A percentile compares a stretch with the other conserved stretches of the same genome.
These are phyloP conservation scores for Agonopterix arenella DNA, from an alignment of 2,888 invertebrate species.

Conservation along the genomic window DNA sequence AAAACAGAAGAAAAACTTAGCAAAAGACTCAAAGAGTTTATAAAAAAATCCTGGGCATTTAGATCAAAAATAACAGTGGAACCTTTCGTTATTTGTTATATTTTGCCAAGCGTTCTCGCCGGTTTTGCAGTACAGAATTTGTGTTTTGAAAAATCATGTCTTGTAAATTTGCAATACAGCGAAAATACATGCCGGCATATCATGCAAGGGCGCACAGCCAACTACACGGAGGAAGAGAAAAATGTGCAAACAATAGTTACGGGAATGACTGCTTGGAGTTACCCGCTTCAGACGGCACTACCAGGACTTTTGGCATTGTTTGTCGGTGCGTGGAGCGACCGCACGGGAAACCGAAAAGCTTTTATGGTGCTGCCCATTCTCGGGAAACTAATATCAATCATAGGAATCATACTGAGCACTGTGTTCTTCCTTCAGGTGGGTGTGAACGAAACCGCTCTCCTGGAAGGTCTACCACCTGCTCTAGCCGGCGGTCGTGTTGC, in stretches of 20 bases:
- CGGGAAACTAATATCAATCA: constrained; percentile 74
- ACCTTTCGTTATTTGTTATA: constrained; percentile 80
- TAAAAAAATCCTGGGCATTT: constrained; percentile 59
- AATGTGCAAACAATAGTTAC: constrained; percentile 72
- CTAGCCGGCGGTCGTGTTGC: constrained; percentile 78
- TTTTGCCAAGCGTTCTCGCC: constrained; percentile 81
- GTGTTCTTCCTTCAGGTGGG: constrained; percentile 74
- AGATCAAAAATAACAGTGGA: constrained; percentile 78
- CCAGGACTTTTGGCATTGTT: constrained; percentile 76
- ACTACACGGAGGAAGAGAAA: constrained; percentile 56
- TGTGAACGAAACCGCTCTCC: constrained; percentile 71
- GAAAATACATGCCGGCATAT: constrained; percentile 71
- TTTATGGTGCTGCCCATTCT: constrained; percentile 77
- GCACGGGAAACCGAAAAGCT: constrained; percentile 76
- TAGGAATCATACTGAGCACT: constrained; percentile 75
- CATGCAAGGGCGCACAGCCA: constrained; percentile 59
- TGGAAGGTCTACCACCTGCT: constrained; percentile 77
- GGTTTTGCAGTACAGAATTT: constrained; percentile 77
- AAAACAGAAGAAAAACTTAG: constrained; percentile 51
- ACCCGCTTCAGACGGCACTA: constrained; percentile 74
- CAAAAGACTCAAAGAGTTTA: constrained; percentile 50
- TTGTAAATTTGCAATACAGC: constrained; percentile 73
- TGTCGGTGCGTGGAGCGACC: constrained; percentile 79
- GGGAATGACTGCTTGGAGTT: constrained; percentile 77
- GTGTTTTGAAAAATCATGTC: constrained; percentile 77